phyloP scores from a whole-genome alignment of 2,113 vertebrate genomes.

The Lonchura striata region DNA sequence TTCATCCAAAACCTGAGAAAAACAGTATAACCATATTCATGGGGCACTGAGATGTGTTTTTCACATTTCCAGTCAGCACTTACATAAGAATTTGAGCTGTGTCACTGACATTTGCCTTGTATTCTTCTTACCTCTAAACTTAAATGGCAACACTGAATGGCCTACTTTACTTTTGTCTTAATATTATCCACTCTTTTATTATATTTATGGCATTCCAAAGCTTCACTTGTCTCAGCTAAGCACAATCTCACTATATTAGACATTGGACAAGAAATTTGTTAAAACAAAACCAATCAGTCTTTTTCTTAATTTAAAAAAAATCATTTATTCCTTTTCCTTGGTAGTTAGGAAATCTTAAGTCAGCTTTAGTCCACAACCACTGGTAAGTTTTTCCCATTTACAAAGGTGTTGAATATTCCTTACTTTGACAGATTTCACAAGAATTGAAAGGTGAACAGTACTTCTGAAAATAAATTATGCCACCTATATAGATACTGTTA shows the following conservation, averaged over 20 bases:
- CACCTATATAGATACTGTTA: not conserved
- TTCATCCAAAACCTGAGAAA: not conserved
- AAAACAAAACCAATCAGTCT: not conserved
- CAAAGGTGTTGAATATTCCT: not conserved
- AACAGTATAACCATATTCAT: not conserved
- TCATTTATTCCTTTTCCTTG: not conserved
- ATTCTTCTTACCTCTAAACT: not conserved
- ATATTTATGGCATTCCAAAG: not conserved
- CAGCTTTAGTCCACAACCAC: not conserved
- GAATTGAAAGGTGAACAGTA: not conserved
- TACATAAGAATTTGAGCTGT: not conserved
- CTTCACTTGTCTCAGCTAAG: not conserved
- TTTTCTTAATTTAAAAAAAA: not conserved
- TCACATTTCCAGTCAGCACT: not conserved
- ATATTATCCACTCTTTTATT: not conserved
- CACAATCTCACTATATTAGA: not conserved
- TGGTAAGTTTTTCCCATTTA: not conserved
- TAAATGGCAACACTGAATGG: not conserved
- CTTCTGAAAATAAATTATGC: not conserved
- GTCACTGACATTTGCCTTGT: not conserved
- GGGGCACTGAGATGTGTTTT: not conserved
- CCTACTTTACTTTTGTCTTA: not conserved
- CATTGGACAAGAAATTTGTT: not conserved
- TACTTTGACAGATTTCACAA: not conserved
- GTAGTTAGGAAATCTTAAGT: not conserved